Evolutionary conservation across 1,140 invertebrate genomes (phyloP), one percentile per base, ranked within the genome.

Genomic region (Eciton burchellii): DNA sequence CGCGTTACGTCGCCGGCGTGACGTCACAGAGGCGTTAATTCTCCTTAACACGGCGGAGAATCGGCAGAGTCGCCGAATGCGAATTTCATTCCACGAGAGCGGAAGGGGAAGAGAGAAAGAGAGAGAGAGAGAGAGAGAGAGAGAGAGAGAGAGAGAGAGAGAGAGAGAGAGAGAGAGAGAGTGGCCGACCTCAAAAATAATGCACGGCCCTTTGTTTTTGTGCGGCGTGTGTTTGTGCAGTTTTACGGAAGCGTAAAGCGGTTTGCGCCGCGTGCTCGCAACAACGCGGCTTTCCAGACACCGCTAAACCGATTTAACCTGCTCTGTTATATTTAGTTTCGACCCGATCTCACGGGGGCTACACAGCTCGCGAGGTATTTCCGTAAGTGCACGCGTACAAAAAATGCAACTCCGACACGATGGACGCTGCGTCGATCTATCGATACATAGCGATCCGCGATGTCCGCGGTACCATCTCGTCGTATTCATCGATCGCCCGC

Each of bases 281-380:
- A 60, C 74, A 65, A 47, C n/a, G 49, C 26, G 49, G 57, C 45
- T 71, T 16, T 82, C n/a, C n/a, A 56, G 79, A 54, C 59, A 29
- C 14, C 45, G 16, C 19, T 59, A 26, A 41, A 82, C 29, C 65
- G 52, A 60, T 88, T 88, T 66, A 77, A 49, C 19, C 56, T 57
- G 14, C n/a, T 62, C 70, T 57, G 59, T 88, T 63, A 74, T 77
- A 71, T 81, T 24, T 45, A 70, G 70, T 60, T 86, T 35, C 86
- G 74, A 84, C 76, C 71, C 35, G 49, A 19, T 62, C 72, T 41
- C n/a, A 9, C 26, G 73, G 85, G n/a, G n/a, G n/a, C n/a, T 74
- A 77, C 83, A 82, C 84, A 35, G 35, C 56, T 73, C 63, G 57
- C 26, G 63, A 84, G 73, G 87, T 47, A 72, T 72, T 84, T 47